Evolutionary conservation across 2,888 invertebrate species (phyloP).

Genomic region (Heliconius cydno): DNA sequence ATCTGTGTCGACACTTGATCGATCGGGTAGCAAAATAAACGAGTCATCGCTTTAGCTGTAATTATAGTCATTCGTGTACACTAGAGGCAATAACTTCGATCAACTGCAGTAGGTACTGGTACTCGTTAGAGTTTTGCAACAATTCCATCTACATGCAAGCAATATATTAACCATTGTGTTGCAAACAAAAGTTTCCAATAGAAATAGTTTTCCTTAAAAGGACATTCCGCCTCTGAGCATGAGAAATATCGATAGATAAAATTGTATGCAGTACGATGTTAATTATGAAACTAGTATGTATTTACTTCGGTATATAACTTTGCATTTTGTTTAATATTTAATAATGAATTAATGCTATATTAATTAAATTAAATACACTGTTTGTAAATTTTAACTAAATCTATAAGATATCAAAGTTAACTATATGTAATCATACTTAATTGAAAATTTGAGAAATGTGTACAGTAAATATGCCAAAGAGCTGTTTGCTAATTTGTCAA

Average conservation of each 20-base stretch:
- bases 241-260: constrained; percentile 23
- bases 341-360: background rate
- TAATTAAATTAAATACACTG: background rate
- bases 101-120: constrained; percentile 57
- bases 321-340: background rate
- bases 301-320: background rate
- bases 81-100: constrained; percentile 71
- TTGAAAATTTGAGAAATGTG: too few relatives aligned
- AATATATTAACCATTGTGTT: constrained; percentile 78
- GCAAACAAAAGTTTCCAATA: constrained; percentile 75
- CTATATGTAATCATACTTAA: background rate
- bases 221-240: constrained; percentile 57
- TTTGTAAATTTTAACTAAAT: too few relatives aligned
- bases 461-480: background rate
- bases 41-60: constrained; percentile 60
- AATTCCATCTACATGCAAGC: constrained; percentile 50
- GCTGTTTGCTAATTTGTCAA: background rate
- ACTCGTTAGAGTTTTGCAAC: constrained; percentile 70
- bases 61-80: constrained; percentile 52
- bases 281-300: constrained; percentile 8
- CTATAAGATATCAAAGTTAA: background rate
- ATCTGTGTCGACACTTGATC: constrained; percentile 64
- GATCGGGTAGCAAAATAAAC: constrained; percentile 66
- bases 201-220: constrained; percentile 72
- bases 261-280: constrained; percentile 54